Evolutionary conservation across 2,888 invertebrate species (phyloP), one percentile per base, ranked within the genome.

Genomic region (Tetragonisca angustula): DNA sequence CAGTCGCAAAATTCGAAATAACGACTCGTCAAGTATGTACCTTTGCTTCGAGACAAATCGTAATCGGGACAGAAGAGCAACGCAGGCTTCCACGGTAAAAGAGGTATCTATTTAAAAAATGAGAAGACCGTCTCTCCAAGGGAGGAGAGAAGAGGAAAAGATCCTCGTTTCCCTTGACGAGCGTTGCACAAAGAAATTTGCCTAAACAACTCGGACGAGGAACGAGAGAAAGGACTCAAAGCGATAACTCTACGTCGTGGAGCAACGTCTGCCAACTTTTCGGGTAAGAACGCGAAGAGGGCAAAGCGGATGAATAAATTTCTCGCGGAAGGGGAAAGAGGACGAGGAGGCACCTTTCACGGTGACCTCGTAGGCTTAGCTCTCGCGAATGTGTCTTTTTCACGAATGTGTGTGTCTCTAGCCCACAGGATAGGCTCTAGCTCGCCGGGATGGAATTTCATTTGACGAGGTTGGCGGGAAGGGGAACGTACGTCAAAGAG

Each of bases 371-470:
- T 62, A 83, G 77, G 67, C 64, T 67, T 50, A 36, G 52, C 32
- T 56, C 64, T 49, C 65, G 54, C 73, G 32, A 32, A 32, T 4
- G 32, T 32, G 65, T 79, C 52, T 64, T 71, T 76, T 70, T 50
- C 67, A 21, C 73, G 52, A 65, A 81, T 69, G 68, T 62, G 64
- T 69, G 68, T 62, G 64, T 78, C 76, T 65, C 56, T 73, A 64
- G 27, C 32, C 17, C 43, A 1, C 9, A n/a, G 76, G 49, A 69
- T 36, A 32, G 61, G 62, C 70, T 32, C 32, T 32, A 32, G 72
- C 77, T 74, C 69, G 79, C 64, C 76, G 70, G 80, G 62, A 73
- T 67, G 88, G 88, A 88, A 88, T 88, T 88, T 88, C 86, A 85
- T 88, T 88, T 79, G 86, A 71, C 75, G 77, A 54, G 70, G 70